Conservation (phyloP, 2,797 vertebrate species). For the Sebastes melanostomus region DNA sequence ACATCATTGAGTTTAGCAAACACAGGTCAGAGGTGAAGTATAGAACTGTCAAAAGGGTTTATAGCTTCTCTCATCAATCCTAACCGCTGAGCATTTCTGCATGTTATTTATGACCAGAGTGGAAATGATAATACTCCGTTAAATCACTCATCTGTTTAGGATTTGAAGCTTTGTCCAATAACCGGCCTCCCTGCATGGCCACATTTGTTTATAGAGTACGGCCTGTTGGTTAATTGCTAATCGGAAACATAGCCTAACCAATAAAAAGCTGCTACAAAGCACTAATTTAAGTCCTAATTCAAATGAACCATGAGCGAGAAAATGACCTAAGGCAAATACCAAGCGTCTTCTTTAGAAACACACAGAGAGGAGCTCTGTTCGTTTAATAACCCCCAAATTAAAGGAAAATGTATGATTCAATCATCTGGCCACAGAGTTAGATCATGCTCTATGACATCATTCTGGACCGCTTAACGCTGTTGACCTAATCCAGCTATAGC, state of each 20-base stretch:
- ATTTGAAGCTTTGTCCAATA: constrained; percentile 54
- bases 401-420: constrained; percentile 84
- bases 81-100: background rate
- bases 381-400: constrained; percentile 82
- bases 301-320: constrained; percentile 71
- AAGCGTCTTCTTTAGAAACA: constrained; percentile 64
- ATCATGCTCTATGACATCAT: constrained; percentile 85
- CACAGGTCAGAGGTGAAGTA: constrained; percentile 5
- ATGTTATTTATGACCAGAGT: constrained; percentile 22
- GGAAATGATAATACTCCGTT: constrained; percentile 48
- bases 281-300: constrained; percentile 64
- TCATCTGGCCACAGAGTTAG: constrained; percentile 81
- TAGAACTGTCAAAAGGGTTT: background rate
- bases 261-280: constrained; percentile 65
- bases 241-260: constrained; percentile 57
- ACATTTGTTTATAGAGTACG: constrained; percentile 55
- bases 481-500: constrained; percentile 66
- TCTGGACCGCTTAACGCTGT: constrained; percentile 69
- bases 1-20: background rate
- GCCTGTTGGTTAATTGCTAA: constrained; percentile 63
- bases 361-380: constrained; percentile 79
- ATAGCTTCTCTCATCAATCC: background rate
- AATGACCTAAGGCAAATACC: constrained; percentile 66
- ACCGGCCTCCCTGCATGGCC: constrained; percentile 21
- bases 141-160: constrained; percentile 60